Evolutionary conservation across 1,140 invertebrate species (phyloP), one percentile per base, ranked within the genome.

Genomic region (Apis florea): DNA sequence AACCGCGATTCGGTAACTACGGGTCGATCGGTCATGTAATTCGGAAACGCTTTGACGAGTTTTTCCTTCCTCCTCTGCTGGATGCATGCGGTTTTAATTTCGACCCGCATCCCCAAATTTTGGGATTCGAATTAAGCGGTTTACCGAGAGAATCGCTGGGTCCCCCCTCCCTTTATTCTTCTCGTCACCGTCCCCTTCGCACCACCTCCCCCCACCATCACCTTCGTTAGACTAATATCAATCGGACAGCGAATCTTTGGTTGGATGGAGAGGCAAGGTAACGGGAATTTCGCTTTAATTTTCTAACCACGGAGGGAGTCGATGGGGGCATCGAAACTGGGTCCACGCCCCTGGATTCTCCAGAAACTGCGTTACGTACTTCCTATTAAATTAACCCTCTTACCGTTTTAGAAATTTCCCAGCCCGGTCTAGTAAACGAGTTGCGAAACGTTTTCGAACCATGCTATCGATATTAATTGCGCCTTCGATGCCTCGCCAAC

Each of bases 271-370:
- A 66, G 40, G 74, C 56, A 70, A 74, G 73, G 59, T 54, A 82
- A 83, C n/a, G 68, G 8, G 76, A 72, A 83, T 72, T 79, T 79
- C 76, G 64, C 81, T 79, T 79, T 79, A 83, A 79, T 83, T 83
- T 40, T 79, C 81, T 56, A 47, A 67, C 81, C 53, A 83, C 75
- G 76, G 79, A 72, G 79, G 64, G 19, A 58, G 59, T 40, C 51
- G 74, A 66, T 69, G 24, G 24, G 56, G 59, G 51, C 26, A 47
- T 51, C 70, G 53, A 73, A 73, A 64, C 78, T 74, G 9, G 70
- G 49, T 61, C 78, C n/a, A 10, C 31, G 8, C 10, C 15, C 6
- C 21, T 47, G 31, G 51, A 80, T 66, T 26, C 78, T 31, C 49
- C 12, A 11, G 31, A 49, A 74, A 82, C 73, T 68, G 72, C 63